Conservation (phyloP, 2,113 vertebrate genomes). For the Zosterops pallidus region DNA sequence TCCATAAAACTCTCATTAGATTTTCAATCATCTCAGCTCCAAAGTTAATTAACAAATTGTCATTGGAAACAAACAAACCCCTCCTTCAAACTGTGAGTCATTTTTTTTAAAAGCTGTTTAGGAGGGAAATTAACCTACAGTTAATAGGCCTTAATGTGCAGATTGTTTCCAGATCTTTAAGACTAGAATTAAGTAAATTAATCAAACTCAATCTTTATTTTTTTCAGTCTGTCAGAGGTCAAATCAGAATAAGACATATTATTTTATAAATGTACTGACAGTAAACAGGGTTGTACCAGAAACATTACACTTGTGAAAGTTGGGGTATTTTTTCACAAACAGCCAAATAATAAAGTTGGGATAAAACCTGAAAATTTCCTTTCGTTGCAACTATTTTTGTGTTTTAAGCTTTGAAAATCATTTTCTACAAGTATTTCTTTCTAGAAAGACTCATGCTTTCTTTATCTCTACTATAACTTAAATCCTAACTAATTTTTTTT, state of each 20-base stretch:
- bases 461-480: neutral
- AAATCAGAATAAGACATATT: neutral
- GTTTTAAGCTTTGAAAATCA: neutral
- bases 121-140: neutral
- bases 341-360: neutral
- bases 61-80: rapidly evolving
- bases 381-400: neutral
- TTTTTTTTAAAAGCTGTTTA: neutral
- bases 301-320: neutral
- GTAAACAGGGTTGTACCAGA: neutral
- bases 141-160: neutral
- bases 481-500: neutral
- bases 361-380: neutral
- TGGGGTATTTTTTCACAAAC: neutral
- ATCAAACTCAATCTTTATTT: neutral
- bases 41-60: neutral
- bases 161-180: neutral
- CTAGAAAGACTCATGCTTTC: neutral
- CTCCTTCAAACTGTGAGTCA: neutral
- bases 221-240: neutral
- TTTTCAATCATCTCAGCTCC: neutral
- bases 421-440: neutral
- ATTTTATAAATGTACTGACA: neutral
- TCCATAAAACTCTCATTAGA: neutral
- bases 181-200: neutral